Percentiles rank a stretch among this genome's conserved stretches.
These are phyloP conservation scores for Poeciliopsis presidionis DNA, from an alignment of 2,797 vertebrate species.

Conservation along the genomic window DNA sequence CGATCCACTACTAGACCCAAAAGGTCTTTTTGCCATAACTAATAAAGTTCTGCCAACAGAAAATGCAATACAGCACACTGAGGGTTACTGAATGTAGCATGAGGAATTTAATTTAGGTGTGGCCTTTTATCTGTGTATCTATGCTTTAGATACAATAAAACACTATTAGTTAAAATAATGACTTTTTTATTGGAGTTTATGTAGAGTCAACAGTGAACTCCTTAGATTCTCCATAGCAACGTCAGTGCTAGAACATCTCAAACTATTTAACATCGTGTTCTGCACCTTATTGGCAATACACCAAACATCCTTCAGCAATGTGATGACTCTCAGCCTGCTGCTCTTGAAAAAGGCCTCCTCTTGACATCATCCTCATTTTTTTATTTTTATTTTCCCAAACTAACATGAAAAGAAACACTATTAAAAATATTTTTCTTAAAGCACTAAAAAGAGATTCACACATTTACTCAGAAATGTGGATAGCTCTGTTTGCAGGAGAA, in stretches of 20 bases:
- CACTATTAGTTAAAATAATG: background rate
- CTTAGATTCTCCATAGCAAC: background rate
- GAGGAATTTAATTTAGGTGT: background rate
- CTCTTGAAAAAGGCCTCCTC: slow-evolving; percentile 20
- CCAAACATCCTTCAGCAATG: slow-evolving; percentile 23
- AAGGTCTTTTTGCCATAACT: background rate
- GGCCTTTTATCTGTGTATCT: background rate
- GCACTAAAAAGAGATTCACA: background rate
- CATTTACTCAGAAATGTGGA: background rate
- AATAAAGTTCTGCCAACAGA: background rate
- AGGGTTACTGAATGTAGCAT: background rate
- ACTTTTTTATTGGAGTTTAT: background rate
- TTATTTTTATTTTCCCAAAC: slow-evolving; percentile 4
- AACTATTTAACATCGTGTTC: background rate
- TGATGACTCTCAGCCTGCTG: slow-evolving; percentile 19
- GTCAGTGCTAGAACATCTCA: slow-evolving; percentile 19
- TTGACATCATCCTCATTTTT: background rate
- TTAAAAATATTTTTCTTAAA: background rate
- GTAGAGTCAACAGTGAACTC: slow-evolving; percentile 6
- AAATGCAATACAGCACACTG: background rate
- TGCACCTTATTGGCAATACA: slow-evolving; percentile 9
- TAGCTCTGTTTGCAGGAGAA: background rate
- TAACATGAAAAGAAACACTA: background rate
- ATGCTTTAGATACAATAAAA: background rate
- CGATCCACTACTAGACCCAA: background rate